Conservation (phyloP, 1,140 invertebrate genomes). For the Maconellicoccus hirsutus region DNA sequence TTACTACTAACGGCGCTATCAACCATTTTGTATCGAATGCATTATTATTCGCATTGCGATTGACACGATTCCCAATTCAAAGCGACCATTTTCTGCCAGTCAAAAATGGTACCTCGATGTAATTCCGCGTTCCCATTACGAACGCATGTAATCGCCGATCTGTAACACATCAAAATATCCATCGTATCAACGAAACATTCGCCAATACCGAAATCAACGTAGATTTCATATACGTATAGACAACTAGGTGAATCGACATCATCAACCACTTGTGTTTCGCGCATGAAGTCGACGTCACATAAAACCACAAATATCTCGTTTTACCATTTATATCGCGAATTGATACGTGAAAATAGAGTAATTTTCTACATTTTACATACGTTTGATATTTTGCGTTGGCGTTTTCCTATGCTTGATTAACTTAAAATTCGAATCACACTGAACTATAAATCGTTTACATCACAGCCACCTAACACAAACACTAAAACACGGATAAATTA, state of each 20-base stretch:
- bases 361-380: not conserved
- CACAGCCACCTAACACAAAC: not conserved
- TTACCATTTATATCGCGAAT: too few relatives aligned
- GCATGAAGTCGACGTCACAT: too few relatives aligned
- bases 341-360: not conserved
- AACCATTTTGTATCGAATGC: slow-evolving; percentile 17
- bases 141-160: too few relatives aligned
- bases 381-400: not conserved
- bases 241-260: too few relatives aligned
- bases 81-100: not conserved
- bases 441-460: not conserved
- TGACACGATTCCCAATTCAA: not conserved
- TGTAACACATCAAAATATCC: too few relatives aligned
- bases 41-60: slow-evolving; percentile 12
- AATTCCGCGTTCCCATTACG: too few relatives aligned
- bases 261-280: too few relatives aligned
- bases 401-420: not conserved
- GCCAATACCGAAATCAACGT: too few relatives aligned
- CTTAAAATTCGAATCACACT: not conserved
- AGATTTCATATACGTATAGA: too few relatives aligned
- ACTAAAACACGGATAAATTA: not conserved
- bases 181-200: too few relatives aligned
- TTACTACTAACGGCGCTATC: slow-evolving; percentile 14
- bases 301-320: too few relatives aligned
- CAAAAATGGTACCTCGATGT: too few relatives aligned